phyloP scores from a whole-genome alignment of 2,113 vertebrate species.

The Platichthys flesus region DNA sequence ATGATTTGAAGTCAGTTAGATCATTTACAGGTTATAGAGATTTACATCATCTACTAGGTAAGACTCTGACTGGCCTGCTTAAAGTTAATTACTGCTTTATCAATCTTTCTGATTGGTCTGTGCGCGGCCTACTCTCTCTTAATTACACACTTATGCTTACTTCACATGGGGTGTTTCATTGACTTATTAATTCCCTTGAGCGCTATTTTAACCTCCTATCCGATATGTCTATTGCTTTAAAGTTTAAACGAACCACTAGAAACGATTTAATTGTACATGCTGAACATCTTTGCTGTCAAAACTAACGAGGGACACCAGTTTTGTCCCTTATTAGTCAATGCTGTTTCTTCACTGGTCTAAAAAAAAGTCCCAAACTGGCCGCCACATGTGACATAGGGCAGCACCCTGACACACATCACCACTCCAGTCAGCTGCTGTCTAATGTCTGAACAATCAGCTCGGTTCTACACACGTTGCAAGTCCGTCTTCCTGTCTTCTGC shows the following conservation, averaged over 20 bases:
- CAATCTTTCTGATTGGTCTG: neutral
- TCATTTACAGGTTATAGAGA: too few relatives aligned
- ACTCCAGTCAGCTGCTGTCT: constrained; percentile 14
- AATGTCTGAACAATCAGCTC: constrained; percentile 13
- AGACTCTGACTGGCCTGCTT: too few relatives aligned
- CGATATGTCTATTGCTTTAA: neutral
- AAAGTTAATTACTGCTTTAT: neutral
- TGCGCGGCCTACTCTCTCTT: neutral
- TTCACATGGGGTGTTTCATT: neutral
- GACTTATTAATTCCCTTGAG: neutral
- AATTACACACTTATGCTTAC: neutral
- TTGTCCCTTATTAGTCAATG: too few relatives aligned
- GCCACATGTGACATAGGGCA: neutral
- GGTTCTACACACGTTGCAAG: neutral
- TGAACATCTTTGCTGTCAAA: too few relatives aligned
- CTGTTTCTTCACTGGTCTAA: neutral
- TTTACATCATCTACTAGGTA: too few relatives aligned
- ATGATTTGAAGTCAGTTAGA: too few relatives aligned
- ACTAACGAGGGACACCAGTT: too few relatives aligned
- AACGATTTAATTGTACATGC: neutral
- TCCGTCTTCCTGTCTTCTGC: neutral
- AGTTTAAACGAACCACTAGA: neutral
- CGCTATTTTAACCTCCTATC: neutral
- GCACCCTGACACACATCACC: neutral
- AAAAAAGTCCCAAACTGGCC: neutral